Conservation (phyloP, 2,113 vertebrate genomes). For the Vulpes lagopus region DNA sequence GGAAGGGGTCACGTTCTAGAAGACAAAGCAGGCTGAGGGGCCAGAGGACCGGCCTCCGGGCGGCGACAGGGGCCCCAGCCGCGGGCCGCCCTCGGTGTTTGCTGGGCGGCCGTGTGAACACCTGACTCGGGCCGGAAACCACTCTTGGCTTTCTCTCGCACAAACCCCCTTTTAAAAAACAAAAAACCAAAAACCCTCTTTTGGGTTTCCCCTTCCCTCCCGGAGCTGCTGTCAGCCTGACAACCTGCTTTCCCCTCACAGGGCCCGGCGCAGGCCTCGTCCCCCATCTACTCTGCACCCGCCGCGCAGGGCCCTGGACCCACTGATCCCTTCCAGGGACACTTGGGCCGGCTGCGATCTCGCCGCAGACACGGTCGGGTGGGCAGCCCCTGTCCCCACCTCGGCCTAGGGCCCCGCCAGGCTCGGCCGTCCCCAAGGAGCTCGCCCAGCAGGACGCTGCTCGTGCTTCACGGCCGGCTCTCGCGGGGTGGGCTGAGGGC, state of each 20-base stretch:
- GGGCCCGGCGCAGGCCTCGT: fast-evolving
- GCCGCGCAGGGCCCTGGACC: too few species aligned
- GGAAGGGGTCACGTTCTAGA: too few species aligned
- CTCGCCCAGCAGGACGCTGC: fast-evolving
- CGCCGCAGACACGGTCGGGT: fast-evolving
- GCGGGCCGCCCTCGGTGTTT: fast-evolving
- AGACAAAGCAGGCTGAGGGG: background rate
- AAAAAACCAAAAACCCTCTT: too few species aligned
- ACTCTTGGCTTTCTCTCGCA: fast-evolving
- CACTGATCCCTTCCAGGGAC: background rate
- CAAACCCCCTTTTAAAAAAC: too few species aligned
- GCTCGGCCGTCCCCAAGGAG: background rate
- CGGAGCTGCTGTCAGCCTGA: background rate
- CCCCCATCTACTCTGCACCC: background rate
- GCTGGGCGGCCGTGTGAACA: fast-evolving
- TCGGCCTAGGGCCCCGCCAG: too few species aligned
- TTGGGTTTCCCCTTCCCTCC: background rate
- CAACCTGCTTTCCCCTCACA: too few species aligned
- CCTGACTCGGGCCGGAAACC: fast-evolving
- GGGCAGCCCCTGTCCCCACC: background rate
- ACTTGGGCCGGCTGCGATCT: background rate
- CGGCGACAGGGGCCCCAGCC: fast-evolving
- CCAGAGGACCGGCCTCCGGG: background rate
- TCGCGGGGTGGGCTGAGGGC: background rate
- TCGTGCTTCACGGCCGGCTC: fast-evolving